Evolutionary conservation across 2,113 vertebrate genomes (phyloP), one percentile per base, ranked within the genome.

Genomic region (Tragelaphus imberbis): DNA sequence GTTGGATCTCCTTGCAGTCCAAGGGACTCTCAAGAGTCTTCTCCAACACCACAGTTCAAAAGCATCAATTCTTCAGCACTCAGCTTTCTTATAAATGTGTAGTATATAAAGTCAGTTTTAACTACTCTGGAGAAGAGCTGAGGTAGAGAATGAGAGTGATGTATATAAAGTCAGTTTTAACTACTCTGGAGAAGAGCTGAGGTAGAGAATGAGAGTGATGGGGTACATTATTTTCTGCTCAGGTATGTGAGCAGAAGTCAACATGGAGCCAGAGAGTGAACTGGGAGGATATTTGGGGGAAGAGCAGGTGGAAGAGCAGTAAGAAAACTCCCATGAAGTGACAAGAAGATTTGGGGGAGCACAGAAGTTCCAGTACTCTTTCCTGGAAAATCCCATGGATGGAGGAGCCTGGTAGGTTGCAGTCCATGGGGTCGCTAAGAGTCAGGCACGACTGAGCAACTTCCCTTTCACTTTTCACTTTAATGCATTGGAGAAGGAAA

Each of bases 311-410:
- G 40, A 79, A 53, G 11, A 84, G 5, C 12, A 59, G 1, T 3
- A 55, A 61, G 94, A 80, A 81, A 56, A 81, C 19, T 2, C 28
- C 68, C 7, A 16, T 5, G 2, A 40, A 59, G 59, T 47, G 14
- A 10, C 13, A 55, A 80, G 65, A 28, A 33, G 21, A 47, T 15
- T 47, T 63, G 59, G 11, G 14, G 30, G 71, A 11, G 16, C 33
- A 10, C 49, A 33, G 1, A 5, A 0, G 0, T 58, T 44, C 44
- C 44, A 44, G 44, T 44, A 44, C 44, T 44, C 44, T 44, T 44
- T 5, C 44, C 44, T 44, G 44, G 6, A 44, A 44, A 44, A 44
- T 44, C 44, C 44, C 44, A 44, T 44, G 44, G 44, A 44, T 44
- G 44, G 5, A 44, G 44, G 44, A 44, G 44, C 44, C 44, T 44